Conservation (phyloP, 2,113 vertebrate species). For the Alligator sinensis region DNA sequence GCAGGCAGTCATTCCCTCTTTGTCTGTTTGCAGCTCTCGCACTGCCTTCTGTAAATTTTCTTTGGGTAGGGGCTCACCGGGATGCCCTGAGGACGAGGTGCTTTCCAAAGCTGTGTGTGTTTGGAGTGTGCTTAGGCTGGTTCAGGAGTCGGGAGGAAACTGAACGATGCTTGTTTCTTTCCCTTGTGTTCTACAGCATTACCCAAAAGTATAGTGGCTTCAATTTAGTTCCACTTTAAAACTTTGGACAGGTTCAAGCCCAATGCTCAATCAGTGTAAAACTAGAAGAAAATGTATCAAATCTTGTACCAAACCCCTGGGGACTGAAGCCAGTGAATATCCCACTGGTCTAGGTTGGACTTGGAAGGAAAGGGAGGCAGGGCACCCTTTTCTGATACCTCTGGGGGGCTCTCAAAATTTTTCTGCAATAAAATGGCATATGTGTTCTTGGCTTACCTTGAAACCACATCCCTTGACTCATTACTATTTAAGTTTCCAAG, state of each 20-base stretch:
- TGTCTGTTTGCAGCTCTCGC: not conserved
- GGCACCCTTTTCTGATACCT: fast-evolving
- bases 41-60: not conserved
- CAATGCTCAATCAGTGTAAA: not conserved
- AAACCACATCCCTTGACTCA: fast-evolving
- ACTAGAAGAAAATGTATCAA: not conserved
- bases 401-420: not conserved
- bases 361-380: no score
- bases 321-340: no score
- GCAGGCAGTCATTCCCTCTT: not conserved
- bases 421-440: not conserved
- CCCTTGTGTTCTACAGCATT: not conserved
- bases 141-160: no score
- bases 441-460: not conserved
- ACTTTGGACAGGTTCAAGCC: not conserved
- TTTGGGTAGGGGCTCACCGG: not conserved
- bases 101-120: not conserved
- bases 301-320: not conserved
- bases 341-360: not conserved
- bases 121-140: no score
- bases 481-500: not conserved
- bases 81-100: not conserved
- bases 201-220: not conserved
- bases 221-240: not conserved
- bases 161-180: not conserved